phyloP scores from a whole-genome alignment of 2,113 vertebrate species.

The Lonchura striata region DNA sequence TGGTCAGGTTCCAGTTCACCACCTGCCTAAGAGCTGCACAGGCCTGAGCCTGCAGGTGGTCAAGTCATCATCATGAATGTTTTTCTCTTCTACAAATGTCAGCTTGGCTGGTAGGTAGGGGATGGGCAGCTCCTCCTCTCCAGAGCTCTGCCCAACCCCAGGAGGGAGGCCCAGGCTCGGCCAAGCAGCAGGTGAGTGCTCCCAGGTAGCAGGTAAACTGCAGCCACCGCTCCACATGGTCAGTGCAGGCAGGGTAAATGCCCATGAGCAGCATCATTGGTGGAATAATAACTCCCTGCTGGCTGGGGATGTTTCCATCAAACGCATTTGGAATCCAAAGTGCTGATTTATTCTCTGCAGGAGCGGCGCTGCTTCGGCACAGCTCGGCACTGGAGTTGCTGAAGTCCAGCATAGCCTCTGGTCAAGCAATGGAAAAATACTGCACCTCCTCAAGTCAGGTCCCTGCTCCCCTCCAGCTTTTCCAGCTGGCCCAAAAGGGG shows the following conservation, averaged over 20 bases:
- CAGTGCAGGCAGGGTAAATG: conserved; percentile 7
- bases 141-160: neutral
- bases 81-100: neutral
- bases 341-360: conserved; percentile 1
- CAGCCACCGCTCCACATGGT: neutral
- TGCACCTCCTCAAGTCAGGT: neutral
- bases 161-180: neutral
- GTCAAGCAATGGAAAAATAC: neutral
- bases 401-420: neutral
- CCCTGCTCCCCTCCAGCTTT: neutral
- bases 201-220: neutral
- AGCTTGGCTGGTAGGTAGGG: neutral
- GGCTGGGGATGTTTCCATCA: conserved; percentile 1
- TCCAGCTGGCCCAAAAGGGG: neutral
- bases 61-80: neutral
- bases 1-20: conserved; percentile 40
- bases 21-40: neutral
- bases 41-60: neutral
- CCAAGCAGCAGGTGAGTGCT: neutral
- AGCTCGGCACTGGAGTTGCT: neutral
- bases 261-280: conserved; percentile 17
- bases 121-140: neutral
- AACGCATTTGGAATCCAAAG: neutral
- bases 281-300: neutral
- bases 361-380: neutral